Conservation (phyloP, 2,113 vertebrate species). For the Chamaea fasciata region DNA sequence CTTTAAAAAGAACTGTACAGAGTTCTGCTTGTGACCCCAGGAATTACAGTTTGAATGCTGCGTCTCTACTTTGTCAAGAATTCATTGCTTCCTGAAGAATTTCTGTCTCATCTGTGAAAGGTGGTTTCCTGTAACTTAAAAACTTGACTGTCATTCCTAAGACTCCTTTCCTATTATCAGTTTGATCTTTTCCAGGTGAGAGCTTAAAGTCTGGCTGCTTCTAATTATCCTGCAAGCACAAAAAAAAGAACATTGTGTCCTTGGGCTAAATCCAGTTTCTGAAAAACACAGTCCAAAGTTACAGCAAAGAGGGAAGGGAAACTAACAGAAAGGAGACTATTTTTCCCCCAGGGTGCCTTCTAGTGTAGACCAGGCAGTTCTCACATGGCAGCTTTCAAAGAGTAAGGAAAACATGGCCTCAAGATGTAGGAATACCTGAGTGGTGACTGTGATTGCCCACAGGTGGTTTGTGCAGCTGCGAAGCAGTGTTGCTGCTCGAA, state of each 20-base stretch:
- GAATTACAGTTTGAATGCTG: not conserved
- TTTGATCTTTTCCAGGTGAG: not conserved
- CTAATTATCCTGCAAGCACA: not conserved
- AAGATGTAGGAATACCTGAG: not conserved
- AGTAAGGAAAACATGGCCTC: not conserved
- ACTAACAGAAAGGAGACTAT: not conserved
- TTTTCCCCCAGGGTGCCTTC: not conserved
- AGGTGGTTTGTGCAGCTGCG: not conserved
- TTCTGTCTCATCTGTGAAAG: not conserved
- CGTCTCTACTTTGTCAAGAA: not conserved
- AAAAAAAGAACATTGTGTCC: not conserved
- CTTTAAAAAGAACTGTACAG: not conserved
- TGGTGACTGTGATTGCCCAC: not conserved
- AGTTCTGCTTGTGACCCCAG: not conserved
- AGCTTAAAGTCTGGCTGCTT: slow-evolving; percentile 5
- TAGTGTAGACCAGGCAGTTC: not conserved
- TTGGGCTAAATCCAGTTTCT: not conserved
- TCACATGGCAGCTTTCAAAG: not conserved
- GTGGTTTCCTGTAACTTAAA: not conserved
- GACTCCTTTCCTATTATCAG: not conserved
- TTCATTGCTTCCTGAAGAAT: not conserved
- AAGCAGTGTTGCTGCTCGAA: not conserved
- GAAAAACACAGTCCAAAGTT: not conserved
- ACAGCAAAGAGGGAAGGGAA: not conserved
- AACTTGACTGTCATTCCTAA: not conserved